Evolutionary conservation across 2,797 vertebrate species (phyloP), one percentile per base, ranked within the genome.

Genomic region (Bufotes viridis): DNA sequence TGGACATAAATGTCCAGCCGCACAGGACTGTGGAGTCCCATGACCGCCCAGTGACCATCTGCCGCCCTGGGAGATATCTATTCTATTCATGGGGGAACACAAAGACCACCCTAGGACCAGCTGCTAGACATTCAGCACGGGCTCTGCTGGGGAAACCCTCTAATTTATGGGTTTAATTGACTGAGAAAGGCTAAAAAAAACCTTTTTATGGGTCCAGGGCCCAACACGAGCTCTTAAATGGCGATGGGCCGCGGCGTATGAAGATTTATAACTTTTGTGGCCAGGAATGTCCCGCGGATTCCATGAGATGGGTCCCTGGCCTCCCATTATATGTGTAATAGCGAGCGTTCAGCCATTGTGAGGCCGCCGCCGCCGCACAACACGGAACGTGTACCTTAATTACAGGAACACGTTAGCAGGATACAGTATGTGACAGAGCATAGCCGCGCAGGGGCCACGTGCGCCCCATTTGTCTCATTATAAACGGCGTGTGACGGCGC

Each of bases 21-120:
- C 22, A n/a, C 42, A 18, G 70, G 42, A 49, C 7, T 49, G 55
- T 51, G 26, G 70, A 49, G 49, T 88, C 87, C 84, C 76, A 78
- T 81, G 90, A 87, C 53, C 22, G 26, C 49, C 70, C 83, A 79
- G 55, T 87, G 85, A 87, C 90, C 83, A 90, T 91, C 90, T 89
- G 90, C 57, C 82, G 67, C 67, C 72, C 67, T 60, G 81, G 76
- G 67, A 65, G 84, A 85, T 65, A 75, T 57, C 81, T 57, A 49
- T 72, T 70, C 87, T 82, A 86, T 78, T 89, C 18, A 72, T 65
- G 26, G 20, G 14, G 53, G 18, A 55, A 82, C 55, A 88, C 86
- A 87, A 74, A 58, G 76, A 15, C 75, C 72, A 24, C 75, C 51
- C 55, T 55, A 63, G 10, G 72, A 53, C 57, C 90, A 89, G 91